phyloP scores from a whole-genome alignment of 1,140 invertebrate species.

The Yoshiicerus persimilis region DNA sequence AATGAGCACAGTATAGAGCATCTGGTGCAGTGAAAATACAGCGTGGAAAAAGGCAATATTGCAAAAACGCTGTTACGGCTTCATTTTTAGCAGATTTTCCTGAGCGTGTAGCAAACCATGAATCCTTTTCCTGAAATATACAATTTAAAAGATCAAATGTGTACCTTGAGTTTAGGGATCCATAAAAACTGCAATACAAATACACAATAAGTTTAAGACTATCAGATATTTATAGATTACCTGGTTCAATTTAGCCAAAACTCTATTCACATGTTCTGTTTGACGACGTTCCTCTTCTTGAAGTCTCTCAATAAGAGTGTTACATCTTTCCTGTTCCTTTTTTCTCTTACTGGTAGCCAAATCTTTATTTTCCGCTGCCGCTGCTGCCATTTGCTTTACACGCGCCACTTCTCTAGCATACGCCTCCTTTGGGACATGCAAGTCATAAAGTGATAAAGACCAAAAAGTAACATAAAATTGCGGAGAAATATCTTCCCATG shows the following conservation, averaged over 20 bases:
- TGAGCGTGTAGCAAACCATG: constrained; percentile 85
- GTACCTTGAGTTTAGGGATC: background rate
- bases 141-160: background rate
- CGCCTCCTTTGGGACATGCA: constrained; percentile 84
- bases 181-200: no score
- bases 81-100: constrained; percentile 91
- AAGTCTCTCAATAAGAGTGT: constrained; percentile 85
- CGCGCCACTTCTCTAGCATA: constrained; percentile 88
- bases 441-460: constrained; percentile 95
- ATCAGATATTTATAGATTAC: no score
- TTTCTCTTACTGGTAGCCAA: constrained; percentile 78
- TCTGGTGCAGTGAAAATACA: constrained; percentile 93
- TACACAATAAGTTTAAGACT: background rate
- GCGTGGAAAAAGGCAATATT: constrained; percentile 92
- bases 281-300: constrained; percentile 92
- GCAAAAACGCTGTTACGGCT: constrained; percentile 93
- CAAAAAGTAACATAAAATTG: constrained; percentile 97
- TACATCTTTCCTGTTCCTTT: constrained; percentile 88
- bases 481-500: constrained; percentile 95
- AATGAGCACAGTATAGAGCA: constrained; percentile 95
- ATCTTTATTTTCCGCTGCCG: constrained; percentile 76
- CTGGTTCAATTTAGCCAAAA: constrained; percentile 66
- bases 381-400: constrained; percentile 65
- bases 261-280: constrained; percentile 87
- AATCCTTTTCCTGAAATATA: constrained; percentile 74